Percentiles rank a stretch among this genome's conserved stretches.
Conservation (phyloP, 2,888 invertebrate species). For the Xylocampa areola region DNA sequence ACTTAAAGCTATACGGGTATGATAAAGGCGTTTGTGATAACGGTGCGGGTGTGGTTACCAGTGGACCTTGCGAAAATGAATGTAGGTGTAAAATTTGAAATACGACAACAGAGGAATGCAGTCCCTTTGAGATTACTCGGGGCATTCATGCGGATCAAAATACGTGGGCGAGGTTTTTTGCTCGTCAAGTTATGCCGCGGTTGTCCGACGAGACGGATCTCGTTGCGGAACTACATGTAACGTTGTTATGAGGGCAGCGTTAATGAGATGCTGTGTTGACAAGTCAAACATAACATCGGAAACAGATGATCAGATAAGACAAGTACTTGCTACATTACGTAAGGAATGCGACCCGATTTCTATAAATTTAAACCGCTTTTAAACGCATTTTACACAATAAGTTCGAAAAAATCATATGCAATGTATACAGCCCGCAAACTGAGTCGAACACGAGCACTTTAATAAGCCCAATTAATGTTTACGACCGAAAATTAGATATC, state of each 20-base stretch:
- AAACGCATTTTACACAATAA: conserved; percentile 36
- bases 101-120: conserved; percentile 55
- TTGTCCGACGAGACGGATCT: conserved; percentile 59
- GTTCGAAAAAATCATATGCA: conserved; percentile 47
- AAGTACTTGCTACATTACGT: conserved; percentile 42
- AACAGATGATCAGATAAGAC: conserved; percentile 52
- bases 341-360: conserved; percentile 34
- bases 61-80: conserved; percentile 65
- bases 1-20: conserved; percentile 53
- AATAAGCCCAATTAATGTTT: conserved; percentile 78
- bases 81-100: conserved; percentile 62
- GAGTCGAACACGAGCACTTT: conserved; percentile 64
- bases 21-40: conserved; percentile 64
- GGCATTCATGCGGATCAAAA: conserved; percentile 61
- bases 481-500: conserved; percentile 82
- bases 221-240: conserved; percentile 64
- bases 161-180: conserved; percentile 58
- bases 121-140: conserved; percentile 59
- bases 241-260: conserved; percentile 55
- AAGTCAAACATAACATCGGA: conserved; percentile 51
- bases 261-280: conserved; percentile 55
- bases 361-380: conserved; percentile 38
- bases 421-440: conserved; percentile 37
- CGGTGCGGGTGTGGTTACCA: conserved; percentile 60
- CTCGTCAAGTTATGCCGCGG: conserved; percentile 47